Conservation (phyloP, 1,140 invertebrate species). For the Pseudomyrmex pallidus region DNA sequence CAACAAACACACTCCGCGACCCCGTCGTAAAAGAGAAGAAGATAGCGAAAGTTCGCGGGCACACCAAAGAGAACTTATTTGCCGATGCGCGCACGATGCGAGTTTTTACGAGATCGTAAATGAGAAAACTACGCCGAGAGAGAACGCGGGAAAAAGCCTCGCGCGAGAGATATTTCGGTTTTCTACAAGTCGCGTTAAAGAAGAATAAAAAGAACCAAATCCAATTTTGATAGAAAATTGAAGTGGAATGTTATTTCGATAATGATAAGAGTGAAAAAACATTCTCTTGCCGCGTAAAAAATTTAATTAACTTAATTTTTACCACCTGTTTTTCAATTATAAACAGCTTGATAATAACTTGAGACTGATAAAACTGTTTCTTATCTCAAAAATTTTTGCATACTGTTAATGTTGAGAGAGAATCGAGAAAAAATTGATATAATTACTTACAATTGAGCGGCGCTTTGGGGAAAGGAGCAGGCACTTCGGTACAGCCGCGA, state of each 20-base stretch:
- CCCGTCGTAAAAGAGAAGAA: conserved; percentile 23
- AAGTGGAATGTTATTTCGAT: neutral
- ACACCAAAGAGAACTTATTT: neutral
- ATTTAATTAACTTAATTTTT: too few relatives aligned
- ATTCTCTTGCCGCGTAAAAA: too few relatives aligned
- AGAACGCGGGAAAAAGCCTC: neutral
- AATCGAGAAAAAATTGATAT: neutral
- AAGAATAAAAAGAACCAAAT: neutral
- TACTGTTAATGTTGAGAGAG: neutral
- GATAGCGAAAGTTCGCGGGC: neutral
- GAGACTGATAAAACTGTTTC: neutral
- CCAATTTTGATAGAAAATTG: neutral
- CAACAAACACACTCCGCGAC: neutral
- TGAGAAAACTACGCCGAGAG: conserved; percentile 37
- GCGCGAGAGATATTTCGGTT: neutral
- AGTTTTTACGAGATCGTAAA: conserved; percentile 8
- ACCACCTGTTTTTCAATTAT: too few relatives aligned
- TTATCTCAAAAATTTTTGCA: neutral
- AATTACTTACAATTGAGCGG: conserved; percentile 81
- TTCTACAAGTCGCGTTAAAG: neutral
- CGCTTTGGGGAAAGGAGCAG: conserved; percentile 82
- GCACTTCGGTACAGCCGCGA: conserved; percentile 82
- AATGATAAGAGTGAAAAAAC: too few relatives aligned
- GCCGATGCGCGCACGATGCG: neutral
- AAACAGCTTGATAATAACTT: neutral